Percentiles rank a stretch among this genome's conserved stretches.
Evolutionary conservation across 2,797 vertebrate species (phyloP).

Genomic region (Ispidina picta): DNA sequence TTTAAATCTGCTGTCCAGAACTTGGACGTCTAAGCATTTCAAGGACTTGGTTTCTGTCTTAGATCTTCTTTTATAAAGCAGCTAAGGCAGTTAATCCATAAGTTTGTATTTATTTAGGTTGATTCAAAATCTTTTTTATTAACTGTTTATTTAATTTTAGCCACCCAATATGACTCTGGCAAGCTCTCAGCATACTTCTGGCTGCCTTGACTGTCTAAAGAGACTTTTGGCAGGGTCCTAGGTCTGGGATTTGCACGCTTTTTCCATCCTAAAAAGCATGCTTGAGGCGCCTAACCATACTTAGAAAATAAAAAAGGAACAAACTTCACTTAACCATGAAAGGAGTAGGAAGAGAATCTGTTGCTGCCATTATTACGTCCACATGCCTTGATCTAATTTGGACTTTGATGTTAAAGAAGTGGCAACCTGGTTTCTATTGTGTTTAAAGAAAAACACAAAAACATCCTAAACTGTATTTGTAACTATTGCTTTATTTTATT

Average conservation of each 20-base stretch:
- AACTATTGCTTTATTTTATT: not conserved
- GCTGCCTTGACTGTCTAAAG: constrained; percentile 70
- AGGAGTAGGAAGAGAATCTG: constrained; percentile 70
- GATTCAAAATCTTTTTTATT: constrained; percentile 66
- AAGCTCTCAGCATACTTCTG: constrained; percentile 66
- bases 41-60: not conserved
- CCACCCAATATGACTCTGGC: constrained; percentile 76
- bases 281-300: constrained; percentile 63
- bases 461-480: not conserved
- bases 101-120: constrained; percentile 62
- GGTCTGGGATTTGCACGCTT: constrained; percentile 72
- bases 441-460: not conserved
- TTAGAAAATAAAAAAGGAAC: constrained; percentile 69
- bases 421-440: not conserved
- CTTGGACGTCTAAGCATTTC: constrained; percentile 11
- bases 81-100: constrained; percentile 47
- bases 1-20: not conserved
- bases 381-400: constrained; percentile 38
- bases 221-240: constrained; percentile 73
- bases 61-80: constrained; percentile 5
- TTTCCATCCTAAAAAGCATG: constrained; percentile 72
- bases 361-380: constrained; percentile 56
- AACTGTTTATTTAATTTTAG: constrained; percentile 76
- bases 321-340: constrained; percentile 75
- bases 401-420: constrained; percentile 3